Evolutionary conservation across 2,797 vertebrate genomes (phyloP).

Genomic region (Gobionotothen gibberifrons): DNA sequence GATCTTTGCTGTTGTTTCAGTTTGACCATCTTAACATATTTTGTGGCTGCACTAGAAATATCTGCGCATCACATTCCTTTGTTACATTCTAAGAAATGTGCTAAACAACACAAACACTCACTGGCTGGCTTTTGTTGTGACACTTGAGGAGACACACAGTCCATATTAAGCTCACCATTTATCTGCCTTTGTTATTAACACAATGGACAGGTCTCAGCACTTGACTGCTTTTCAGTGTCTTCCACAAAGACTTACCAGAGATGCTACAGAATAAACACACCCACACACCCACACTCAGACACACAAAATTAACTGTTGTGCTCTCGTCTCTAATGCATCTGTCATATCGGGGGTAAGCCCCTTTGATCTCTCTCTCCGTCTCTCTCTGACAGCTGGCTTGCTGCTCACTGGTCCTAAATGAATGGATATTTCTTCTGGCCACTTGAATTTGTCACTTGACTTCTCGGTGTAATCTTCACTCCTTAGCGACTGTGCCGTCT

Average conservation of each 20-base stretch:
- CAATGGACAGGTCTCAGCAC: constrained; percentile 22
- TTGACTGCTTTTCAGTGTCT: constrained; percentile 42
- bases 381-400: constrained; percentile 74
- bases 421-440: constrained; percentile 83
- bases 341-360: constrained; percentile 73
- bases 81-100: not conserved
- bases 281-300: constrained; percentile 43
- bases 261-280: constrained; percentile 41
- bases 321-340: constrained; percentile 77
- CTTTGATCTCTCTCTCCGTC: constrained; percentile 67
- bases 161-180: not conserved
- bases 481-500: constrained; percentile 60
- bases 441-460: constrained; percentile 84
- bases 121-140: not conserved
- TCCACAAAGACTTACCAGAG: constrained; percentile 35
- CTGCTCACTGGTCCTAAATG: constrained; percentile 81
- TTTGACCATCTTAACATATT: not conserved
- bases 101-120: not conserved
- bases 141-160: not conserved
- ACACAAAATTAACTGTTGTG: constrained; percentile 75
- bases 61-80: not conserved
- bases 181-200: constrained; percentile 36
- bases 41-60: not conserved
- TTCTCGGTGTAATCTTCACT: constrained; percentile 77
- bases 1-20: not conserved